Base-by-base conservation (phyloP, 2,888 invertebrate species). In the Bursaphelenchus okinawaensis region DNA sequence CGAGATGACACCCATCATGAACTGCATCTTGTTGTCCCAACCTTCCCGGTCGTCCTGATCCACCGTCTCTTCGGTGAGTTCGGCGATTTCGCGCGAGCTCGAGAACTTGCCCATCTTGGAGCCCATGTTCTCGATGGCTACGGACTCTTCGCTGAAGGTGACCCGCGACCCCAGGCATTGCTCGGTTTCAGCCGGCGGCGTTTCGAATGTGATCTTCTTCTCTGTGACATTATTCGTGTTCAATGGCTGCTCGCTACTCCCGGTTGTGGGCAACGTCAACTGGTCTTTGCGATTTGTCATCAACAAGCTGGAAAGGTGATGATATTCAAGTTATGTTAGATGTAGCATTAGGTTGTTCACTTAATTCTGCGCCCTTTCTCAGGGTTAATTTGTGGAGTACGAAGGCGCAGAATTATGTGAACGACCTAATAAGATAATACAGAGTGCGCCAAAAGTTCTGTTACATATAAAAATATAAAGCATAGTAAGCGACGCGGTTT, bases 1-100 rank as follows among this genome's bases (percentile, higher is more conserved):
- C 7, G 92, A 92, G 51, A 93, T 90, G n/a, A 93, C 93, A 0
- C 93, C 93, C 74, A 93, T 84, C 20, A 93, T 87, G 83, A 93
- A 93, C 58, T 93, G 93, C 65, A 93, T 85, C 84, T 80, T 80
- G 68, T 80, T 80, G 64, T 77, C 79, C 80, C 80, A 80, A 55
- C 76, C 74, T 62, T 78, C 78, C 51, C 81, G 73, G 23, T 75
- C 68, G 52, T 73, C 68, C 26, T 67, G 68, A n/a, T 67, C 57
- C 22, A 67, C 75, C 23, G 62, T 66, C 59, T 72, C 64, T 28
- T 71, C 69, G 68, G 70, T 69, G 24, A 65, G 61, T 24, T 59
- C 60, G 55, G 60, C 60, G 23, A 59, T 59, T 20, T 59, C 60
- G n/a, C 60, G 50, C 62, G 58, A 62, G 19, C 59, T 62, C 20